Evolutionary conservation across 2,113 vertebrate genomes (phyloP), one percentile per base, ranked within the genome.

Genomic region (Cyprinodon variegatus): DNA sequence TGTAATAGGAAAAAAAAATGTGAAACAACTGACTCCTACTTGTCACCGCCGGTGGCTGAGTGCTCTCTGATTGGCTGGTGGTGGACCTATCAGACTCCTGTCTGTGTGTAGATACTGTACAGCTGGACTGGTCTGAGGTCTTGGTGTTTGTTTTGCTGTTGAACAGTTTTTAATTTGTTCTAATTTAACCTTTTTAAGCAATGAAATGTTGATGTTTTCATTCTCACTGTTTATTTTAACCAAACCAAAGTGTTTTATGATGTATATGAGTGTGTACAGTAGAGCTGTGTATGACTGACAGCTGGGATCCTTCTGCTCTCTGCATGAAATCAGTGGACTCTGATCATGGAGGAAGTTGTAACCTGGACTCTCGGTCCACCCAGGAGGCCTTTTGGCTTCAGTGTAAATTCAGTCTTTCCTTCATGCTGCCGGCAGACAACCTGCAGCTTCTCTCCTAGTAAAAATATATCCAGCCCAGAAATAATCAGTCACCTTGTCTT

Each of bases 191-290:
- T 86, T 86, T 79, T 88, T 75, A 86, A 83, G 74, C 65, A 22
- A 48, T 8, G 39, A 66, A 43, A 61, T 48, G 70, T 74, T 65
- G 72, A 46, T 74, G 29, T 65, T 72, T 53, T 14, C 45, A 10
- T 36, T 46, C 15, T 13, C 1, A 5, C 88, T 87, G 82, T 86
- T 92, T 91, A 89, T 93, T 93, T 92, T 82, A 86, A 93, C 93
- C 91, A 93, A 94, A 94, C 94, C 94, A 95, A 95, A 95, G 93
- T 92, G 91, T 93, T 90, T 82, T 78, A 83, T 68, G 86, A 83
- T 90, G 62, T 93, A 83, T 90, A 90, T 89, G 80, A 86, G 76
- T 89, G 83, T 90, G 86, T 90, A 86, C 68, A 13, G 65, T 38
- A 63, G 29, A 63, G 60, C 41, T 46, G 53, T 46, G 29, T 72